Conservation (phyloP, 2,888 invertebrate species). For the Bellardia pandia region DNA sequence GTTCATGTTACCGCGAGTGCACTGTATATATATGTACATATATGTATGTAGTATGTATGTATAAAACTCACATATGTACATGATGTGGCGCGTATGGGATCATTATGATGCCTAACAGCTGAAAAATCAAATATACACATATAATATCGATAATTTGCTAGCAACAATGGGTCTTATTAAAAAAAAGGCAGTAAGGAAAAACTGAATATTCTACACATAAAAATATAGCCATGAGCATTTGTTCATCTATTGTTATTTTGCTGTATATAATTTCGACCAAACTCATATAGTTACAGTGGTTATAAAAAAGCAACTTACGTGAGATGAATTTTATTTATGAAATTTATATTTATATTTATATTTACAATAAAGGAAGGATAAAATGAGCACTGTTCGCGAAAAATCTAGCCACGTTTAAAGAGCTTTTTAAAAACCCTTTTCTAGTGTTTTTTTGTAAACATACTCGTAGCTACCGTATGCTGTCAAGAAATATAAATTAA, state of each 20-base stretch:
- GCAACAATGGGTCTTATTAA: slow-evolving; percentile 37
- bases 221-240: slow-evolving; percentile 24
- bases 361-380: too few species aligned
- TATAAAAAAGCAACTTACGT: slow-evolving; percentile 26
- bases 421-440: too few species aligned
- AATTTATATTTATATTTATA: too few species aligned
- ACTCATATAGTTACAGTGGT: not conserved
- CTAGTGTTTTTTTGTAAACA: too few species aligned
- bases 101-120: slow-evolving; percentile 76
- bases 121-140: slow-evolving; percentile 82
- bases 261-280: slow-evolving; percentile 24
- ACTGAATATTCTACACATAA: slow-evolving; percentile 13
- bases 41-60: not conserved
- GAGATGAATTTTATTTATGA: not conserved
- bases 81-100: slow-evolving; percentile 45
- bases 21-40: too few species aligned
- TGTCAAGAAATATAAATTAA: too few species aligned
- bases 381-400: too few species aligned
- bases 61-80: not conserved
- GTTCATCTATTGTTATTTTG: slow-evolving; percentile 37
- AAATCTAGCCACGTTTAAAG: too few species aligned
- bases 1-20: too few species aligned
- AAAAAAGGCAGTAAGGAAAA: not conserved
- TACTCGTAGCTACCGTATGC: too few species aligned
- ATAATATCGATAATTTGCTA: slow-evolving; percentile 80